Percentiles rank a stretch among this genome's conserved stretches.
phyloP scores from a whole-genome alignment of 1,140 invertebrate species.

The Drosophila miranda region DNA sequence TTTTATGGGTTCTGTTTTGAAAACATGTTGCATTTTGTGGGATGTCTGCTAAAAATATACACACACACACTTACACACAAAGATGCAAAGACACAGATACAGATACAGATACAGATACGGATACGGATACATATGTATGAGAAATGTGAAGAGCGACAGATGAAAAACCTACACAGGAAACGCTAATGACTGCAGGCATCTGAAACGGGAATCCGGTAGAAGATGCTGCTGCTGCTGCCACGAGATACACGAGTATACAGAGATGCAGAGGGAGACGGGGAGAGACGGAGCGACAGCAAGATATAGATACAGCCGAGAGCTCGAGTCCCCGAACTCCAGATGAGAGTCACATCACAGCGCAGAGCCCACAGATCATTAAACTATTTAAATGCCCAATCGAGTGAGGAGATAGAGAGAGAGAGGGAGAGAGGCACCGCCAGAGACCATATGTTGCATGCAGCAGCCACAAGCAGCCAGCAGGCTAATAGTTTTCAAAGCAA shows the following conservation, averaged over 20 bases:
- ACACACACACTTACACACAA: constrained; percentile 7
- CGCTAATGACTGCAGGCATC: constrained; percentile 71
- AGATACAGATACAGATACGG: neutral
- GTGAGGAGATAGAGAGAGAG: constrained; percentile 1
- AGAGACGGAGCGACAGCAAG: too few relatives aligned
- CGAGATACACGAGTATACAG: neutral
- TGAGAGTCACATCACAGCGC: constrained; percentile 11
- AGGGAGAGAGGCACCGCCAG: neutral
- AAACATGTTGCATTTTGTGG: constrained; percentile 22
- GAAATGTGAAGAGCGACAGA: constrained; percentile 55
- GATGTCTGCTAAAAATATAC: constrained; percentile 47
- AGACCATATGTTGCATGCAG: constrained; percentile 47
- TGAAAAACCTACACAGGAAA: constrained; percentile 76
- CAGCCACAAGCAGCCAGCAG: constrained; percentile 26
- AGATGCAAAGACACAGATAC: constrained; percentile 34
- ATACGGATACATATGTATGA: neutral
- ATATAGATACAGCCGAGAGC: neutral
- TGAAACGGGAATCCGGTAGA: constrained; percentile 53
- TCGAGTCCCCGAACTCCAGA: constrained; percentile 2
- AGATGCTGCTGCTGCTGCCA: constrained; percentile 16
- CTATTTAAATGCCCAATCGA: constrained; percentile 73
- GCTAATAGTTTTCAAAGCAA: constrained; percentile 78
- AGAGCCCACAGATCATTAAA: constrained; percentile 74
- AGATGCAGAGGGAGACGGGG: neutral
- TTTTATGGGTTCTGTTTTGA: neutral